Evolutionary conservation across 1,140 invertebrate genomes (phyloP), one percentile per base, ranked within the genome.

Genomic region (Dendroctonus ponderosae): DNA sequence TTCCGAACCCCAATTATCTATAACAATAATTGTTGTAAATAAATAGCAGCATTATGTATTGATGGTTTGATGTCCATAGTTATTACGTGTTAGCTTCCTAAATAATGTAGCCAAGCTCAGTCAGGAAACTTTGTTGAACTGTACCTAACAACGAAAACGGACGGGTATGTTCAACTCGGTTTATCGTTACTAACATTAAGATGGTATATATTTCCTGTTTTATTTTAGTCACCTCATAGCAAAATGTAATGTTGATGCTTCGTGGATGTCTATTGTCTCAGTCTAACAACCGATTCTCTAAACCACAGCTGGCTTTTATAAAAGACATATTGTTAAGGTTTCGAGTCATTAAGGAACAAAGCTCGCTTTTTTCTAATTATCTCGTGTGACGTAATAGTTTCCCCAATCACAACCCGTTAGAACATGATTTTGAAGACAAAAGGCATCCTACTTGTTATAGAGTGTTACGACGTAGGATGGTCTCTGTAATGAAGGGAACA

Each of bases 401-500:
- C 26, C 26, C 26, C 26, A 1, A 26, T 26, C 1, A 26, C 26
- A 26, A 26, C 26, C 3, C 26, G n/a, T 26, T 2, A 26, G 26
- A 26, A 26, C 26, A 26, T 26, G 26, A 26, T 26, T 26, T 26
- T 26, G 26, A 26, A 26, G 50, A 46, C 67, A 49, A 62, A 44
- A 51, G 58, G 26, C 63, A 66, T 62, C 60, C 48, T 43, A 53
- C 61, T 67, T 65, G 62, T 71, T 68, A 67, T 71, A 71, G 66
- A 68, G 42, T 71, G 63, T 68, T 71, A 71, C 49, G 67, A 67
- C 63, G 53, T 60, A 71, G 70, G 67, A 68, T 63, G 72, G 70
- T 70, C 69, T 69, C 71, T 72, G 70, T 72, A 71, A 67, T 60
- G 69, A 72, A 74, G 72, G 71, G 72, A 74, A 74, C 71, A 72